These are phyloP conservation scores for Sinelater perroti DNA, from an alignment of 2,888 invertebrate genomes.

Conservation along the genomic window DNA sequence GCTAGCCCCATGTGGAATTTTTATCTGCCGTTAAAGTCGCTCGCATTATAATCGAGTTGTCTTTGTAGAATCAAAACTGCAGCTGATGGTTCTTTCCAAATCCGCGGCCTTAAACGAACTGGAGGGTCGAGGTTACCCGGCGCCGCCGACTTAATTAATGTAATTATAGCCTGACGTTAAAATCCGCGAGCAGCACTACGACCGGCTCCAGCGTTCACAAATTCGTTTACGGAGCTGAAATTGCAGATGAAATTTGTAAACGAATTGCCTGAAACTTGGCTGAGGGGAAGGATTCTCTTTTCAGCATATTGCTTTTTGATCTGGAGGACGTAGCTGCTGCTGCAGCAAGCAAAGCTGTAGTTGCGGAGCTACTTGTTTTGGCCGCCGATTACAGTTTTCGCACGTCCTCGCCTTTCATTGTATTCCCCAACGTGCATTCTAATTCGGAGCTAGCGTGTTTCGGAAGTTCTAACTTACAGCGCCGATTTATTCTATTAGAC, in stretches of 20 bases:
- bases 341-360: slow-evolving; percentile 9
- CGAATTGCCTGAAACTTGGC: too few species aligned
- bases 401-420: slow-evolving; percentile 26
- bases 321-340: not conserved
- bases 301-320: slow-evolving; percentile 12
- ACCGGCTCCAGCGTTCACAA: too few species aligned
- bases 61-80: slow-evolving; percentile 4
- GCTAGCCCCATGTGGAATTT: too few species aligned
- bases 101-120: not conserved
- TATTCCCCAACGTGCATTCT: slow-evolving; percentile 20
- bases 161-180: too few species aligned
- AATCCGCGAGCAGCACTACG: too few species aligned
- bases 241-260: slow-evolving; percentile 1
- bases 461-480: slow-evolving; percentile 14
- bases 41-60: slow-evolving; percentile 11
- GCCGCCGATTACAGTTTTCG: slow-evolving; percentile 22
- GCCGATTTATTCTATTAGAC: slow-evolving; percentile 22
- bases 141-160: not conserved
- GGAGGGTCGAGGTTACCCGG: too few species aligned
- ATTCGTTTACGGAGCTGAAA: too few species aligned
- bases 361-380: slow-evolving; percentile 21
- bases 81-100: not conserved
- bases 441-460: slow-evolving; percentile 20
- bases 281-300: slow-evolving; percentile 5
- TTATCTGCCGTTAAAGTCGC: too few species aligned